Evolutionary conservation across 2,113 vertebrate genomes (phyloP).

Genomic region (Lucifuga dentata): DNA sequence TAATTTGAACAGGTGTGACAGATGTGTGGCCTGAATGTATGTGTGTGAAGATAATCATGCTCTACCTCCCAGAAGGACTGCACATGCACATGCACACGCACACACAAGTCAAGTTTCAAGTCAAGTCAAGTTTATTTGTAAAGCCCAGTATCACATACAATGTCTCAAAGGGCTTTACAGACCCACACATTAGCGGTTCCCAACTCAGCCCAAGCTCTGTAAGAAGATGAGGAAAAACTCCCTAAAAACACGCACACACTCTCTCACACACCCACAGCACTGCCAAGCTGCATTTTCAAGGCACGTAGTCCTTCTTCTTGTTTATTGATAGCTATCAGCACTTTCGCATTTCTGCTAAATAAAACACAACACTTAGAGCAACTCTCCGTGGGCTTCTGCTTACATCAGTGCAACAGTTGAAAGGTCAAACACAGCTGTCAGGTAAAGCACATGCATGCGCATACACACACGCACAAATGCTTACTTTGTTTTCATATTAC

Average conservation of each 20-base stretch:
- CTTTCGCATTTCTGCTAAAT: conserved; percentile 72
- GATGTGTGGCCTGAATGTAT: conserved; percentile 52
- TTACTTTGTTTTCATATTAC: conserved; percentile 5
- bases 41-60: conserved; percentile 33
- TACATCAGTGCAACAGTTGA: conserved; percentile 61
- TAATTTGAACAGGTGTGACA: conserved; percentile 69
- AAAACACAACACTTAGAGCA: conserved; percentile 46
- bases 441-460: not conserved
- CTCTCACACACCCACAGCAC: conserved; percentile 12
- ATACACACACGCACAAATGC: not conserved
- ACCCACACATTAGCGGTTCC: too few relatives aligned
- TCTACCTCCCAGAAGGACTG: conserved; percentile 66
- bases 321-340: conserved; percentile 77
- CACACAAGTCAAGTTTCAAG: too few relatives aligned
- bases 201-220: too few relatives aligned
- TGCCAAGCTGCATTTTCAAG: conserved; percentile 33
- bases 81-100: not conserved
- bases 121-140: too few relatives aligned
- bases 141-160: too few relatives aligned
- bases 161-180: too few relatives aligned
- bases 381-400: conserved; percentile 37
- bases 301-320: conserved; percentile 47
- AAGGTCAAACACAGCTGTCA: conserved; percentile 64
- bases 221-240: too few relatives aligned
- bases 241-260: too few relatives aligned